Conservation (phyloP, 2,113 vertebrate genomes). For the Epinephelus fuscoguttatus region DNA sequence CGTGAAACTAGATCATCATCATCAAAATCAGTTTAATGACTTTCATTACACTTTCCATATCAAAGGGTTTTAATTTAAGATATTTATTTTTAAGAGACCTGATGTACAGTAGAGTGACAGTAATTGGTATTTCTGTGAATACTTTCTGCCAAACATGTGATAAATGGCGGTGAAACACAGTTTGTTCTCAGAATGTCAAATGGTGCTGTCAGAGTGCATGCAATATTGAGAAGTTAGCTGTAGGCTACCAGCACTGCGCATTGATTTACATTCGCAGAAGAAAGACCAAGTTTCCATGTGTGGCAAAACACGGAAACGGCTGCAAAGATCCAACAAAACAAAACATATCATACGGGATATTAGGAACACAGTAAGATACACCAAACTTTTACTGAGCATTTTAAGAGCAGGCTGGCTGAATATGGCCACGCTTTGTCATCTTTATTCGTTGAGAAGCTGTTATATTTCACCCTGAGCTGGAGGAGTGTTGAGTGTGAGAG, state of each 20-base stretch:
- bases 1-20: neutral
- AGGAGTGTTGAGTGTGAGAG: neutral
- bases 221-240: slow-evolving; percentile 56
- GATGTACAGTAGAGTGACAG: neutral
- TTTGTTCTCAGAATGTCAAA: slow-evolving; percentile 44
- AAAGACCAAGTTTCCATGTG: neutral
- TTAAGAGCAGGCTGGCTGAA: neutral
- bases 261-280: slow-evolving; percentile 32
- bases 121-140: slow-evolving; percentile 9
- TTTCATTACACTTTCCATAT: neutral
- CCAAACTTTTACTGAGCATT: neutral
- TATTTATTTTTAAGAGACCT: no score
- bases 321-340: slow-evolving; percentile 10
- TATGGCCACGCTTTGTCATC: neutral
- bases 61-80: neutral
- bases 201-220: slow-evolving; percentile 43
- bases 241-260: neutral
- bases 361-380: neutral
- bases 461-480: slow-evolving; percentile 1
- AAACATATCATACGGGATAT: neutral
- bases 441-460: neutral
- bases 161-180: slow-evolving; percentile 20
- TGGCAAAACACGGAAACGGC: neutral
- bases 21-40: neutral
- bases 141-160: slow-evolving; percentile 11